Conservation (phyloP, 1,140 invertebrate species). For the Meloidogyne floridensis region DNA sequence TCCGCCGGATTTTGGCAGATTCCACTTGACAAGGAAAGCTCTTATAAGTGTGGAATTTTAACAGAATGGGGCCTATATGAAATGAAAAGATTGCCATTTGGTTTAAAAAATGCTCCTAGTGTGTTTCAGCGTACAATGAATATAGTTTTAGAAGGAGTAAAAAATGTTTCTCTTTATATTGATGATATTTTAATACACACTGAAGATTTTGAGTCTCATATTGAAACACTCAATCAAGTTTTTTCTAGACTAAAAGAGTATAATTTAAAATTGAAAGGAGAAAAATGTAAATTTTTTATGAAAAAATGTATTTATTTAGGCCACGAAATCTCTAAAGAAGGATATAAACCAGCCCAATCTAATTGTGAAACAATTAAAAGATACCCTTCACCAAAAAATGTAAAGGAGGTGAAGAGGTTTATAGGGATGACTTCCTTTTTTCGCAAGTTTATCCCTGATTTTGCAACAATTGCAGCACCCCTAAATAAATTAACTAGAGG, state of each 20-base stretch:
- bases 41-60: constrained; percentile 12
- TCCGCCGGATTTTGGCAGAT: constrained; percentile 17
- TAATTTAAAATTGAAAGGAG: neutral
- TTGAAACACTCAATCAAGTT: neutral
- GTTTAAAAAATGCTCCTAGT: constrained; percentile 5
- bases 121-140: constrained; percentile 6
- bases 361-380: neutral
- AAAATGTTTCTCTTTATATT: neutral
- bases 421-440: constrained; percentile 3
- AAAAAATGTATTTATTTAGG: constrained; percentile 14
- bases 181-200: neutral
- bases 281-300: constrained; percentile 11
- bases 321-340: neutral
- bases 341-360: neutral
- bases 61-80: constrained; percentile 8
- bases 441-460: neutral
- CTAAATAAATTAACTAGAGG: neutral
- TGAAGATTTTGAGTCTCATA: neutral
- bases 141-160: neutral
- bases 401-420: constrained; percentile 8
- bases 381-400: constrained; percentile 8
- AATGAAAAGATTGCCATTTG: constrained; percentile 5
- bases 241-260: neutral
- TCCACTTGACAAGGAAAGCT: constrained; percentile 10
- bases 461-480: neutral